Base-by-base conservation (phyloP, 2,888 invertebrate genomes). In the Iphiclides podalirius region DNA sequence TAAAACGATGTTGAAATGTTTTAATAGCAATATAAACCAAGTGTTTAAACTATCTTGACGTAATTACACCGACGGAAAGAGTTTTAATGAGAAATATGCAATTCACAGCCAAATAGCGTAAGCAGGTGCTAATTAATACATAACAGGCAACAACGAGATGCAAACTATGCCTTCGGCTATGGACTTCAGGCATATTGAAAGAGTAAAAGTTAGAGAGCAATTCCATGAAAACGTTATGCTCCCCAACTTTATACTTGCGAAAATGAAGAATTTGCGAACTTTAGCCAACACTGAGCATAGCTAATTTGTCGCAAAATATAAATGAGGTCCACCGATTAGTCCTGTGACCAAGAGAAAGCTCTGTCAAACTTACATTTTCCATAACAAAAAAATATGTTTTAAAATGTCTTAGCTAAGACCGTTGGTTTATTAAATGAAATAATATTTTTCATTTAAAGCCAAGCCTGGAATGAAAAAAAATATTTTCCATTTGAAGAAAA, bases 151-250 rank as follows among this genome's bases (percentile, higher is more conserved):
- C 72, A 72, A 70, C 70, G 68, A 70, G 71, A 74, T 74, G 62
- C 62, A 68, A 79, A 82, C 79, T 83, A 82, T 78, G 75, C 72
- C 72, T 77, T 70, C 67, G 71, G 70, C 80, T 77, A 82, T 79
- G 71, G 70, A 77, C 79, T 77, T 74, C 67, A 62, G 55, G 75
- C 73, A 75, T 80, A 83, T 82, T 73, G 79, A 73, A 76, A 70
- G 67, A 66, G 79, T 78, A 80, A 85, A 84, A 86, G 79, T 85
- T 86, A 65, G 73, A 73, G 78, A 82, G 84, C 79, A 78, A 84
- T 86, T 84, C 77, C 74, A 72, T 86, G 79, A 85, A 86, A 85
- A 82, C 86, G 84, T 86, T 82, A 86, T 82, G 75, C 72, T 72
- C 67, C 70, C 63, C 66, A 64, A 66, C 31, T n/a, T n/a, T n/a